Conservation (phyloP, 2,113 vertebrate species). For the Peromyscus polionotus region DNA sequence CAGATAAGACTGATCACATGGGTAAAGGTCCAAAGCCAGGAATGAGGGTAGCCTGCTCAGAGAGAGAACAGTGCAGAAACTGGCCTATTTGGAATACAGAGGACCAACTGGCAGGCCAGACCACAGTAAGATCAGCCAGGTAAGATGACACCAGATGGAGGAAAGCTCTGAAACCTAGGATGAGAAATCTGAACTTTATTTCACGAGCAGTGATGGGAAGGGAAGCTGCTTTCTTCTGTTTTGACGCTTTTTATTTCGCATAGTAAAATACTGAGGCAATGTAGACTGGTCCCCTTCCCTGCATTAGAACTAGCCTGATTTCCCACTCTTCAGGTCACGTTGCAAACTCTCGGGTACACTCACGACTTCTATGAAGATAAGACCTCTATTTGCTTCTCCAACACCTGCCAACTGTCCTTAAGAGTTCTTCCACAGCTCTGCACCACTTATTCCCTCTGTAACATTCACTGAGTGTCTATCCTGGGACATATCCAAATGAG, state of each 20-base stretch:
- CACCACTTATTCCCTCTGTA: neutral
- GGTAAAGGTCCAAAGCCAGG: conserved; percentile 26
- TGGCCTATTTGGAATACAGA: conserved; percentile 69
- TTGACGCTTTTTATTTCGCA: neutral
- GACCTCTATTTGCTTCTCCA: neutral
- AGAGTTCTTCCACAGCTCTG: conserved; percentile 24
- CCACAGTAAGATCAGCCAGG: conserved; percentile 66
- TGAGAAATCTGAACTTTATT: conserved; percentile 75
- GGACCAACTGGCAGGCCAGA: conserved; percentile 31
- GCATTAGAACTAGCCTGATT: conserved; percentile 35
- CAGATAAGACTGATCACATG: neutral
- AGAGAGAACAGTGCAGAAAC: conserved; percentile 42
- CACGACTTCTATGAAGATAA: conserved; percentile 14
- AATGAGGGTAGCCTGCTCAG: conserved; percentile 12
- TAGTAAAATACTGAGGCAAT: conserved; percentile 20
- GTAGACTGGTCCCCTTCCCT: neutral
- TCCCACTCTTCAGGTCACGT: neutral
- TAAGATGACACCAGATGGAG: conserved; percentile 64
- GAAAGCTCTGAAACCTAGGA: conserved; percentile 62
- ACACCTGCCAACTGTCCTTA: neutral
- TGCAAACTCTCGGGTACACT: neutral
- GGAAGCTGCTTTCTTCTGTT: conserved; percentile 62
- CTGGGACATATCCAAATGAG: conserved; percentile 1
- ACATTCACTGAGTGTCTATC: conserved; percentile 18
- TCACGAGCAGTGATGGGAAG: conserved; percentile 41